Base-by-base conservation (phyloP, 2,888 invertebrate genomes). In the Tetropium fuscum region DNA sequence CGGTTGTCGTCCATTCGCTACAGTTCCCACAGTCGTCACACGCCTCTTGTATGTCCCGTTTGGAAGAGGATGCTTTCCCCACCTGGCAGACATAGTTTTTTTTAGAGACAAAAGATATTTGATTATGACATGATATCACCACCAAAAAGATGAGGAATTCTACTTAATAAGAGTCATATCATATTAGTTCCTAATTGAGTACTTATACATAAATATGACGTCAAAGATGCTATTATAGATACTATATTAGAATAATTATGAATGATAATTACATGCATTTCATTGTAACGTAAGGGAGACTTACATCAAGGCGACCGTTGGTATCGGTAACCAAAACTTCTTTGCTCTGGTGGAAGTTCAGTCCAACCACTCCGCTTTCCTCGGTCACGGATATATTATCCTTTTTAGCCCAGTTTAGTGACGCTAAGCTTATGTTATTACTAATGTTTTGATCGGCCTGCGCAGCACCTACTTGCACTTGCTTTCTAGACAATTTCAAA, bases 291-390 rank as follows among this genome's bases (percentile, higher is more conserved):
- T n/a, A n/a, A n/a, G n/a, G n/a, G n/a, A 25, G 43, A 73, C 83
- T 84, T 78, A 87, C 87, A 74, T 87, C 87, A 68, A 86, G 82
- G 76, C 86, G 87, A 48, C 91, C 90, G 54, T 91, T 92, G 55
- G 87, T 84, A 68, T 94, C 94, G 53, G 89, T 88, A 57, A 93
- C 91, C 45, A 94, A 86, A 71, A 93, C 87, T 83, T 95, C 94
- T 85, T 94, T 94, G 83, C 94, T 94, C 83, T 94, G 94, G 79
- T 93, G 92, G 85, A 94, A 95, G 83, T 93, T 93, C 32, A 95
- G 86, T 0, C 94, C 94, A 16, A 94, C 90, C 3, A 95, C 94
- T 56, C 93, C 93, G 47, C 92, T 91, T 77, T 94, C 94, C 74
- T 94, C 93, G 6, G 92, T 91, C 60, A 93, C 92, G 78, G 90